Percentiles rank a stretch among this genome's conserved stretches.
Conservation (phyloP, 1,140 invertebrate species). For the Pogonus chalceus region DNA sequence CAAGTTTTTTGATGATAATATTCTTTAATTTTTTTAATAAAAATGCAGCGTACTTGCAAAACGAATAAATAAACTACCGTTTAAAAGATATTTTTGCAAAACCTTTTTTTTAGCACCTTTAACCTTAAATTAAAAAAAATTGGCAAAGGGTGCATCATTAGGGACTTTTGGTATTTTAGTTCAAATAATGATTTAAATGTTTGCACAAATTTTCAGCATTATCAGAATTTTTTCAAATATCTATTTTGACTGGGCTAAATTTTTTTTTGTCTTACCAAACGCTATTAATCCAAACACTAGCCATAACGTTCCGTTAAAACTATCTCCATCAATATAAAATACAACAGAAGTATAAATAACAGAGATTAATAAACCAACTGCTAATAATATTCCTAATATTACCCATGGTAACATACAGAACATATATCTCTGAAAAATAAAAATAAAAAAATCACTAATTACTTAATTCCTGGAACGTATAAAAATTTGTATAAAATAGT, state of each 20-base stretch:
- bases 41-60: too few relatives aligned
- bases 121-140: constrained; percentile 21
- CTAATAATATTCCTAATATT: constrained; percentile 62
- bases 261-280: constrained; percentile 52
- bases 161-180: not conserved
- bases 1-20: too few relatives aligned
- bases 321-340: constrained; percentile 50
- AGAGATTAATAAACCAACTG: constrained; percentile 60
- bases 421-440: constrained; percentile 54
- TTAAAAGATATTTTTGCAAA: too few relatives aligned
- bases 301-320: constrained; percentile 46
- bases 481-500: constrained; percentile 10
- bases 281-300: constrained; percentile 50
- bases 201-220: not conserved
- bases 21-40: too few relatives aligned
- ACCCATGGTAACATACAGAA: constrained; percentile 76
- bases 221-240: not conserved
- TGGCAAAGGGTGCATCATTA: not conserved
- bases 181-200: not conserved
- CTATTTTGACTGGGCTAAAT: too few relatives aligned
- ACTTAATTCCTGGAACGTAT: constrained; percentile 18
- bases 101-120: constrained; percentile 10
- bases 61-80: too few relatives aligned
- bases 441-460: constrained; percentile 14
- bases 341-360: constrained; percentile 64